phyloP scores from a whole-genome alignment of 2,797 vertebrate species.

The Xenentodon cancila region DNA sequence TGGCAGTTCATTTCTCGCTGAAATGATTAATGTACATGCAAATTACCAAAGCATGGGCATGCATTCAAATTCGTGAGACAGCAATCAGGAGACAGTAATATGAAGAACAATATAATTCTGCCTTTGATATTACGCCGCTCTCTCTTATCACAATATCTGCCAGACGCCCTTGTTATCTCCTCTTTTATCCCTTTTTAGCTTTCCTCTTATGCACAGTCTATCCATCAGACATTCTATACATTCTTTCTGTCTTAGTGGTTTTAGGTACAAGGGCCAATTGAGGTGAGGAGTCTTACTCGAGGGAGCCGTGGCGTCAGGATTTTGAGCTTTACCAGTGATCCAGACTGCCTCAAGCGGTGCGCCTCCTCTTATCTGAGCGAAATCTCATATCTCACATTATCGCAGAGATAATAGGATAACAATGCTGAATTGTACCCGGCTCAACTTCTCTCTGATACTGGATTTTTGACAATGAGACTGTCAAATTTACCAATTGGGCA shows the following conservation, averaged over 20 bases:
- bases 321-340: constrained; percentile 65
- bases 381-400: constrained; percentile 73
- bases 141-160: constrained; percentile 62
- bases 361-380: constrained; percentile 63
- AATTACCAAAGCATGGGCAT: constrained; percentile 75
- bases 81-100: constrained; percentile 73
- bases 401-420: constrained; percentile 70
- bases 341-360: constrained; percentile 58
- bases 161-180: constrained; percentile 53
- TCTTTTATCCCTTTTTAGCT: constrained; percentile 41
- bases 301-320: constrained; percentile 54
- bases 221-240: constrained; percentile 56
- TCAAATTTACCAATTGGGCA: constrained; percentile 59
- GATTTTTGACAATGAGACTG: constrained; percentile 53
- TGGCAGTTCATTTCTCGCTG: constrained; percentile 74
- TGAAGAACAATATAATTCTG: constrained; percentile 73
- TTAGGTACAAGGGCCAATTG: constrained; percentile 56
- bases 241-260: constrained; percentile 60
- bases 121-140: constrained; percentile 65
- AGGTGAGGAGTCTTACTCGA: constrained; percentile 63
- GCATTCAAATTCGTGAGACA: constrained; percentile 76
- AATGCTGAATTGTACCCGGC: constrained; percentile 59
- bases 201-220: constrained; percentile 29
- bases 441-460: constrained; percentile 46
- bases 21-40: constrained; percentile 82